Base-by-base conservation (phyloP, 1,140 invertebrate genomes). In the Cherax destructor region DNA sequence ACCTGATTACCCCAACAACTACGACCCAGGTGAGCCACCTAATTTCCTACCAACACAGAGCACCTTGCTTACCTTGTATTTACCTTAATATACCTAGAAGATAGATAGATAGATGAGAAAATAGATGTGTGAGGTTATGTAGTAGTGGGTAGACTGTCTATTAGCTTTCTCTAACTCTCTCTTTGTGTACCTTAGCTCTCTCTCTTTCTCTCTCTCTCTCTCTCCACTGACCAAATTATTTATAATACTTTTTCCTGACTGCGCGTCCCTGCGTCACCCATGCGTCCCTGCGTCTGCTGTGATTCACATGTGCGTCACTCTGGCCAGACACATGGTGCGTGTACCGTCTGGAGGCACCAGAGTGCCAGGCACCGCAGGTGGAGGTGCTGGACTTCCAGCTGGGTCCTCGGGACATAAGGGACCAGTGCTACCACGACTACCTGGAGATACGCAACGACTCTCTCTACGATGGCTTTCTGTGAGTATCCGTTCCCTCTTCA, bases 401-500 rank as follows among this genome's bases (percentile, higher is more conserved):
- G 30, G 92, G 92, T 4, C 90, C 92, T 0, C 24, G 91, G 9
- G 91, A 92, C 91, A 50, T 24, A 16, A 41, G 89, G 10, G 65
- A 88, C 78, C 91, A 92, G 59, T 93, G 92, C 87, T 87, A 78
- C 78, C 80, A 79, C 41, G 92, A 93, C 69, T 93, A 92, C 87
- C 84, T 93, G 1, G 92, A 93, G 81, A 87, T 93, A 18, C 61
- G 92, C n/a, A 72, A 88, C 65, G 80, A 85, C 24, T 83, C 90
- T 7, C 84, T 91, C 50, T 89, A 92, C 50, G 83, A 93, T 65
- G 92, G 92, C 7, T 88, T 92, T 61, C 72, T 93, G 92, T 93
- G 79, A 92, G 92, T 92, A 41, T 41, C 30, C 0, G 30, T 41
- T 1, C 30, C 30, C 0, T 41, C 30, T 41, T 0, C 30, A 41